Evolutionary conservation across 2,888 invertebrate genomes (phyloP), one percentile per base, ranked within the genome.

Genomic region (Conistra vaccinii): DNA sequence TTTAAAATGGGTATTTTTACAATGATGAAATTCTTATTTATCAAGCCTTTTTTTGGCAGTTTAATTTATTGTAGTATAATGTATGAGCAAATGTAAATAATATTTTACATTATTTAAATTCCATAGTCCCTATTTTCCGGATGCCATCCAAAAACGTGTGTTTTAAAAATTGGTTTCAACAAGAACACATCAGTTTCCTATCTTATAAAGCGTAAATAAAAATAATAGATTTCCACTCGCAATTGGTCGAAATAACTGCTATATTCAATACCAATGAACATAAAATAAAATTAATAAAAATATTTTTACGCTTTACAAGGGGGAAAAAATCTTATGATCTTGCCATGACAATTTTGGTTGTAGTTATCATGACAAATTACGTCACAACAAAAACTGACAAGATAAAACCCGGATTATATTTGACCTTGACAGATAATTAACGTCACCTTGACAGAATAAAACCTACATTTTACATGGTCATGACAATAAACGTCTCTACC

Each of bases 251-350:
- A 84, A 77, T 84, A 68, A 63, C 82, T 83, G 82, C 82, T 81
- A 83, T 83, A 83, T 81, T 84, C 55, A 83, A 83, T 77, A 60
- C 76, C 66, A 68, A 84, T 84, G 29, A 84, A 83, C 61, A 73
- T 73, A 84, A 83, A 83, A 76, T 35, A 66, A 57, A 70, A 80
- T 42, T 0, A 63, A 72, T 23, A 57, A 68, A 68, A 63, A 57
- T 45, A 79, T 42, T 20, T 67, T 57, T 51, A 77, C 77, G 77
- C 81, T 42, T 69, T 35, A 17, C 3, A 32, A 76, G 12, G 26
- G 9, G n/a, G 48, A 39, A 57, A 84, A n/a, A 68, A n/a, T 35
- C 17, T 35, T 29, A 23, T 66, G 39, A 39, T 39, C 39, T 1
- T 10, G 39, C 39, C 10, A 39, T 39, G 39, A 45, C 26, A 23